Conservation (phyloP, 2,888 invertebrate species). For the Parnassius orleans region DNA sequence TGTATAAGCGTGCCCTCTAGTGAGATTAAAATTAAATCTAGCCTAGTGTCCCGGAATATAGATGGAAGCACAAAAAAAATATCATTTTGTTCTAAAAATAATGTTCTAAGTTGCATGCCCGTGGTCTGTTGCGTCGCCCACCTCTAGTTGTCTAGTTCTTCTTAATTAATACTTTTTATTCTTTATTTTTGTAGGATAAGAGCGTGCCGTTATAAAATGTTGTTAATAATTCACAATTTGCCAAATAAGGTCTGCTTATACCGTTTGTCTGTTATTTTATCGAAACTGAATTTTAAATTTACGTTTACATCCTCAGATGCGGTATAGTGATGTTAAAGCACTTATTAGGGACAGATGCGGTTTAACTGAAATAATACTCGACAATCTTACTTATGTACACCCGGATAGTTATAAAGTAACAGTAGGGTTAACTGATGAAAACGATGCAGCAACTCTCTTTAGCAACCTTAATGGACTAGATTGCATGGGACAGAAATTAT, state of each 20-base stretch:
- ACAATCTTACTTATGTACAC: slow-evolving; percentile 39
- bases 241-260: slow-evolving; percentile 37
- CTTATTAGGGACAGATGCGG: slow-evolving; percentile 42
- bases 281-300: background rate
- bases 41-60: no score
- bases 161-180: no score
- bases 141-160: no score
- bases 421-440: slow-evolving; percentile 42
- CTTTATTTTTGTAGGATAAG: no score
- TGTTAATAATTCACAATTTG: slow-evolving; percentile 43
- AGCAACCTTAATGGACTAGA: slow-evolving; percentile 40
- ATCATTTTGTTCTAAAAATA: no score
- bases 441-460: slow-evolving; percentile 39
- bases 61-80: no score
- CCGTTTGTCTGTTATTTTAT: background rate
- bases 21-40: no score
- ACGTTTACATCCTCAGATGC: slow-evolving; percentile 32
- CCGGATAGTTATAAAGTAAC: slow-evolving; percentile 38
- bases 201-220: slow-evolving; percentile 31
- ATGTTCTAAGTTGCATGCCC: no score
- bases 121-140: no score
- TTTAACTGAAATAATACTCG: slow-evolving; percentile 39
- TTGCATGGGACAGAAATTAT: slow-evolving; percentile 36
- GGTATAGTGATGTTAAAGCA: slow-evolving; percentile 35
- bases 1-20: no score